These are phyloP conservation scores for Spea hammondii DNA, from an alignment of 2,797 vertebrate genomes.

Conservation along the genomic window DNA sequence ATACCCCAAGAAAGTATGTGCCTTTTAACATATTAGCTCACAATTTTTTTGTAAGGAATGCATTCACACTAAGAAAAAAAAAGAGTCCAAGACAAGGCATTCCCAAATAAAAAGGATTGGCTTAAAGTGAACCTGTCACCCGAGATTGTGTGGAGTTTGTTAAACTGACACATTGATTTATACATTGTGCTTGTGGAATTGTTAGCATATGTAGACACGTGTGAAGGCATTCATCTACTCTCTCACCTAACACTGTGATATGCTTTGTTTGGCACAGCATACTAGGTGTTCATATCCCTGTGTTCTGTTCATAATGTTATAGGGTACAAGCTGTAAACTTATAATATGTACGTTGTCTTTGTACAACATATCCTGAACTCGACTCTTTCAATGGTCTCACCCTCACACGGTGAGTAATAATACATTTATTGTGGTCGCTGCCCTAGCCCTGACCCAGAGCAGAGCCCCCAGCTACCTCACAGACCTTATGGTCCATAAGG, in stretches of 20 bases:
- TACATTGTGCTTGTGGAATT: neutral
- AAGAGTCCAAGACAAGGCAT: constrained; percentile 1
- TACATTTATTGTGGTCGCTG: no score
- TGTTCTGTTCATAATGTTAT: no score
- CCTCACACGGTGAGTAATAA: no score
- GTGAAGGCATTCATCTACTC: neutral
- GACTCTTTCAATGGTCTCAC: no score
- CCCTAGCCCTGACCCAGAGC: no score
- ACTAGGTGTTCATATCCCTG: no score
- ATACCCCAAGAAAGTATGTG: constrained; percentile 17
- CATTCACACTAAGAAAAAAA: neutral
- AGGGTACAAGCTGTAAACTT: no score
- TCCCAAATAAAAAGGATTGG: neutral
- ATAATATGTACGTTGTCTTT: no score
- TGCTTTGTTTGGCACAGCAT: neutral
- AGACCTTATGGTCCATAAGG: no score
- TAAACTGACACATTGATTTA: neutral
- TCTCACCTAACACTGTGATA: neutral
- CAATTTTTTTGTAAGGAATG: constrained; percentile 7
- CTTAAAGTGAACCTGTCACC: neutral
- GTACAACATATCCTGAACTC: no score
- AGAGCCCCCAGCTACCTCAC: no score
- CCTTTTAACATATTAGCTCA: constrained; percentile 9
- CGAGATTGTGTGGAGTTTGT: neutral
- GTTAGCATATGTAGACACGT: neutral